A percentile compares a stretch with the other conserved stretches of the same genome.
Evolutionary conservation across 1,140 invertebrate genomes (phyloP).

Genomic region (Gonioctena quinquepunctata): DNA sequence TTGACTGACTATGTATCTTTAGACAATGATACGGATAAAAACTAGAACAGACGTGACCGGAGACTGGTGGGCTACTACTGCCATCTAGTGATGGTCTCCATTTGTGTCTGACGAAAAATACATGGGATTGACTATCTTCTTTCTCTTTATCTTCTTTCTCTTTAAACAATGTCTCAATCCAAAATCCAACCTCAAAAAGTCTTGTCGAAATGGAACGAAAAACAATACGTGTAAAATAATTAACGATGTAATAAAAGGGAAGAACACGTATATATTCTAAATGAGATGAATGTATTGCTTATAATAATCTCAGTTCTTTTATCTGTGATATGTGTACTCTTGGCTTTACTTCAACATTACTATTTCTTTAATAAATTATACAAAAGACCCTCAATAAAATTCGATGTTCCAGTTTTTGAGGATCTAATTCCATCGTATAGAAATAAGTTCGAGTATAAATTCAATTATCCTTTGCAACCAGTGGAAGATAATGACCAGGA

Average conservation of each 20-base stretch:
- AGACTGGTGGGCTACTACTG: too few relatives aligned
- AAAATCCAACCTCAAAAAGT: too few relatives aligned
- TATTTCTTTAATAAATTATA: slow-evolving; percentile 40
- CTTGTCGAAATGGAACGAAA: too few relatives aligned
- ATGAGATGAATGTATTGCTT: slow-evolving; percentile 13
- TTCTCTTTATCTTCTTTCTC: too few relatives aligned
- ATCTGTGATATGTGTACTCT: slow-evolving; percentile 48
- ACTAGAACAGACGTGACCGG: too few relatives aligned
- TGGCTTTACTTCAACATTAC: slow-evolving; percentile 50
- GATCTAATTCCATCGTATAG: slow-evolving; percentile 48
- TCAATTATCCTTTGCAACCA: slow-evolving; percentile 25
- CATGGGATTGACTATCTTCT: too few relatives aligned
- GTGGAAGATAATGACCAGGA: slow-evolving; percentile 27
- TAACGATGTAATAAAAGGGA: slow-evolving; percentile 3
- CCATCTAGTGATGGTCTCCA: too few relatives aligned
- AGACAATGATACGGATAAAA: too few relatives aligned
- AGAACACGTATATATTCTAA: slow-evolving; percentile 2
- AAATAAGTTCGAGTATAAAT: slow-evolving; percentile 21
- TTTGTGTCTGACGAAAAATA: too few relatives aligned
- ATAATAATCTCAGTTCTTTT: slow-evolving; percentile 13
- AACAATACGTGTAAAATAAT: not conserved
- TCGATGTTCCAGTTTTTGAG: slow-evolving; percentile 46
- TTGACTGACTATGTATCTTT: too few relatives aligned
- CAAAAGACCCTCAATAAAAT: slow-evolving; percentile 35
- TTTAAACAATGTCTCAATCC: too few relatives aligned